These are phyloP conservation scores for Eilema depressum DNA, from an alignment of 2,888 invertebrate species.

Conservation along the genomic window DNA sequence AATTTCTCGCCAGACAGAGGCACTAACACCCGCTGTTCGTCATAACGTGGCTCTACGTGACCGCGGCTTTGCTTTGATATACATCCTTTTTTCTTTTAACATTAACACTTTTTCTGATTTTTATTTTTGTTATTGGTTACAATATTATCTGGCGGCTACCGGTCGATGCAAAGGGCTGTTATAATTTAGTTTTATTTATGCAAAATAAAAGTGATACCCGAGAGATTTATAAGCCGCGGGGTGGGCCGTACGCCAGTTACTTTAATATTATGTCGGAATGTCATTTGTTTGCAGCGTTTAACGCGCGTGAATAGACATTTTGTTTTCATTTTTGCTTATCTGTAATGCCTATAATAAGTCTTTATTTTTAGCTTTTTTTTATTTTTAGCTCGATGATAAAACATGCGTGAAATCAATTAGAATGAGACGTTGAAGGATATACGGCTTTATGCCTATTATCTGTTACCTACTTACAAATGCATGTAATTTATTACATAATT, in stretches of 20 bases:
- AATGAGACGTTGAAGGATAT: background rate
- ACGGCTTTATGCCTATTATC: background rate
- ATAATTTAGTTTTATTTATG: slow-evolving; percentile 86
- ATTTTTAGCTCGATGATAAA: background rate
- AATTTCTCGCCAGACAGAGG: slow-evolving; percentile 70
- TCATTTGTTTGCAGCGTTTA: slow-evolving; percentile 47
- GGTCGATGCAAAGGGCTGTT: slow-evolving; percentile 80
- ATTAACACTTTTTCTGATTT: slow-evolving; percentile 68
- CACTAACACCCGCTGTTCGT: slow-evolving; percentile 77
- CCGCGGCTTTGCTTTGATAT: slow-evolving; percentile 82
- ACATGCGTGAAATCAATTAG: background rate
- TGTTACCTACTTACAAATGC: background rate
- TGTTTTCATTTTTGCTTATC: slow-evolving; percentile 4
- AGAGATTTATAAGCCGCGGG: slow-evolving; percentile 78
- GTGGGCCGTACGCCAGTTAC: slow-evolving; percentile 61
- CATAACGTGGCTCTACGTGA: slow-evolving; percentile 84
- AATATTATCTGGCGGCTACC: slow-evolving; percentile 84
- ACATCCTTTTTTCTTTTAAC: slow-evolving; percentile 74
- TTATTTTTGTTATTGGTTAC: slow-evolving; percentile 83
- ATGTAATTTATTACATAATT: slow-evolving; percentile 2
- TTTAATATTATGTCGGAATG: slow-evolving; percentile 43
- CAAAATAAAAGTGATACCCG: slow-evolving; percentile 81
- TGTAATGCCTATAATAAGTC: background rate
- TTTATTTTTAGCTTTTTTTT: background rate
- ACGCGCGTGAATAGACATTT: background rate